Conservation (phyloP, 2,113 vertebrate species). For the Coptodon rendalli region DNA sequence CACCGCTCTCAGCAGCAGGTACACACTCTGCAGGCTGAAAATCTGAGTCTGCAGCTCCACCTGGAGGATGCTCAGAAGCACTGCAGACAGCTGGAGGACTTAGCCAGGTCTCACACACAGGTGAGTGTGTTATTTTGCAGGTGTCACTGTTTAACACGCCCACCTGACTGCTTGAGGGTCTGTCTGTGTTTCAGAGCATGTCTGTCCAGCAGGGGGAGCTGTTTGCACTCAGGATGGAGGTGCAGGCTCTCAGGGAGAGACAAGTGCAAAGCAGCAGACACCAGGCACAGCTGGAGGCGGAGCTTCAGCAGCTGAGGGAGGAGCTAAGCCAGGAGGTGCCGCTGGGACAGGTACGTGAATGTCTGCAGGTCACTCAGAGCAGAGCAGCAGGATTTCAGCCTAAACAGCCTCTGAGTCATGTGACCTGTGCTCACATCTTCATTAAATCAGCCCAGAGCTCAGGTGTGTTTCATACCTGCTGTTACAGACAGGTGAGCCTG, state of each 20-base stretch:
- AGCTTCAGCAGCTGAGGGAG: constrained; percentile 73
- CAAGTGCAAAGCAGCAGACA: constrained; percentile 35
- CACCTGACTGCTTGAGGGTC: not conserved
- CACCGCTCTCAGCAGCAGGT: constrained; percentile 72
- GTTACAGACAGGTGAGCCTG: not conserved
- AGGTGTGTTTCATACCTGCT: not conserved
- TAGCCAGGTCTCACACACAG: constrained; percentile 70
- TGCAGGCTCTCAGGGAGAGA: constrained; percentile 63
- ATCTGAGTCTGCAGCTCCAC: constrained; percentile 71
- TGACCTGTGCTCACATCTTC: not conserved
- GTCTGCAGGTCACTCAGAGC: not conserved
- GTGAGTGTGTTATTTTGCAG: not conserved
- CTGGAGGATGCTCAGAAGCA: constrained; percentile 74
- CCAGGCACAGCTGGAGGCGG: constrained; percentile 38
- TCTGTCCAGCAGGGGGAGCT: constrained; percentile 71
- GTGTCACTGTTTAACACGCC: not conserved
- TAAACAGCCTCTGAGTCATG: not conserved
- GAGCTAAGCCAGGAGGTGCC: constrained; percentile 63
- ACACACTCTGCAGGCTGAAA: constrained; percentile 74
- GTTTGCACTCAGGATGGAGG: constrained; percentile 66
- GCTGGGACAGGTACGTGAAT: not conserved
- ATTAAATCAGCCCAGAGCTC: not conserved
- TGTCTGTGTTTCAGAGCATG: constrained; percentile 66
- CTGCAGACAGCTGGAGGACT: constrained; percentile 74
- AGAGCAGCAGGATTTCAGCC: not conserved